Evolutionary conservation across 2,113 vertebrate genomes (phyloP).

Genomic region (Cinclus mexicanus): DNA sequence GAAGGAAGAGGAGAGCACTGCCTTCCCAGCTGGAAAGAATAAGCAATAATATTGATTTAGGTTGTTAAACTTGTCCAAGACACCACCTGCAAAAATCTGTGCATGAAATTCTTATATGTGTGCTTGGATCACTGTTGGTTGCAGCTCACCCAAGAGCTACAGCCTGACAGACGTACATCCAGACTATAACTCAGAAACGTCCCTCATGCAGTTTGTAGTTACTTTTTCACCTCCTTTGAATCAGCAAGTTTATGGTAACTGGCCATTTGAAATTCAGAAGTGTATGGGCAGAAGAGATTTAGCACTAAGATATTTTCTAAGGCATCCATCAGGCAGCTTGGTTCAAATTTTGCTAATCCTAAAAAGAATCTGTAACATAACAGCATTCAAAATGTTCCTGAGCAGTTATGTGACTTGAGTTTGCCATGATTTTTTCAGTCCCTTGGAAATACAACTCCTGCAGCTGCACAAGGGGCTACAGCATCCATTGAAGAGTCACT

Average conservation of each 20-base stretch:
- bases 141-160: constrained; percentile 47
- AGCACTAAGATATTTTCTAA: neutral
- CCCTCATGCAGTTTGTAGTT: neutral
- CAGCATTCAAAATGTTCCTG: neutral
- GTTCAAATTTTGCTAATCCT: neutral
- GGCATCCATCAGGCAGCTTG: neutral
- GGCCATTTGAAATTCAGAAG: neutral
- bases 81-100: constrained; percentile 60
- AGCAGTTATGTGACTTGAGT: neutral
- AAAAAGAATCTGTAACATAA: neutral
- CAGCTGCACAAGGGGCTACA: neutral
- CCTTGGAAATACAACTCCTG: neutral
- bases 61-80: constrained; percentile 43
- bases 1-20: neutral
- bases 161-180: neutral
- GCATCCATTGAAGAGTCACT: neutral
- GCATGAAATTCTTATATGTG: constrained; percentile 39
- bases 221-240: constrained; percentile 1
- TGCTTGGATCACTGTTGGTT: constrained; percentile 45
- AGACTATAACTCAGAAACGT: neutral
- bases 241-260: neutral
- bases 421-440: neutral
- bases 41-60: constrained; percentile 58
- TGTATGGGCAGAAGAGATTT: neutral
- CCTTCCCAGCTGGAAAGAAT: constrained; percentile 8